Percentiles rank a stretch among this genome's conserved stretches.
Conservation (phyloP, 1,140 invertebrate genomes). For the Euwallacea similis region DNA sequence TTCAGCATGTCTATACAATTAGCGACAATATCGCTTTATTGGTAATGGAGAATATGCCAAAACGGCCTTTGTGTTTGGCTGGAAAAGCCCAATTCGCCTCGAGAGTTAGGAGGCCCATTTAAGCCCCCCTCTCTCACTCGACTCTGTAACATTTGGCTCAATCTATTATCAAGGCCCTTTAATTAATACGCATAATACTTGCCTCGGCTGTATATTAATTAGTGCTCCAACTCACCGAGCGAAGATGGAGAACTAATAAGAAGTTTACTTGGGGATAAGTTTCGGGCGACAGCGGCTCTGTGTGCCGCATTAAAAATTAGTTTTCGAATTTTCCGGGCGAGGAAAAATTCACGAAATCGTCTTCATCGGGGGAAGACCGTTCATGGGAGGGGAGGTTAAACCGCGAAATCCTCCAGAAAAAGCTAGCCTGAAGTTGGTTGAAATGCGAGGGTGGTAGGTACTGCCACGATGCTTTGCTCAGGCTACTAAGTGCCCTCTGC, state of each 20-base stretch:
- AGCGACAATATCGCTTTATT: no score
- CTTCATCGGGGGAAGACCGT: no score
- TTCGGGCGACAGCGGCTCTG: not conserved
- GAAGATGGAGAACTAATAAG: slow-evolving; percentile 28
- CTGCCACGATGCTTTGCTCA: no score
- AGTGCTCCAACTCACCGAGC: slow-evolving; percentile 28
- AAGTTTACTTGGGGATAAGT: slow-evolving; percentile 19
- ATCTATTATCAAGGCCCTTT: slow-evolving; percentile 34
- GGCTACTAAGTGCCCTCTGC: no score
- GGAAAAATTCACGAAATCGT: not conserved
- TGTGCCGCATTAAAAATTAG: not conserved
- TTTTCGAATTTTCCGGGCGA: not conserved
- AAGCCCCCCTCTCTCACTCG: not conserved
- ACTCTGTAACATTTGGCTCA: slow-evolving; percentile 31
- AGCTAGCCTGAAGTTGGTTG: no score
- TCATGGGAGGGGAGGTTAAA: no score
- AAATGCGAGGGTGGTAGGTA: no score
- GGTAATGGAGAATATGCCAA: not conserved
- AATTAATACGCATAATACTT: slow-evolving; percentile 37
- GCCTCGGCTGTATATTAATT: slow-evolving; percentile 36
- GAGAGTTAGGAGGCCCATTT: not conserved
- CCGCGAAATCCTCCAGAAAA: no score
- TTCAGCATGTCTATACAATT: slow-evolving; percentile 47
- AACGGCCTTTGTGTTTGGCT: no score
- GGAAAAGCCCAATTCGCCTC: not conserved